Evolutionary conservation across 2,797 vertebrate species (phyloP).

Genomic region (Acanthurus tractus): DNA sequence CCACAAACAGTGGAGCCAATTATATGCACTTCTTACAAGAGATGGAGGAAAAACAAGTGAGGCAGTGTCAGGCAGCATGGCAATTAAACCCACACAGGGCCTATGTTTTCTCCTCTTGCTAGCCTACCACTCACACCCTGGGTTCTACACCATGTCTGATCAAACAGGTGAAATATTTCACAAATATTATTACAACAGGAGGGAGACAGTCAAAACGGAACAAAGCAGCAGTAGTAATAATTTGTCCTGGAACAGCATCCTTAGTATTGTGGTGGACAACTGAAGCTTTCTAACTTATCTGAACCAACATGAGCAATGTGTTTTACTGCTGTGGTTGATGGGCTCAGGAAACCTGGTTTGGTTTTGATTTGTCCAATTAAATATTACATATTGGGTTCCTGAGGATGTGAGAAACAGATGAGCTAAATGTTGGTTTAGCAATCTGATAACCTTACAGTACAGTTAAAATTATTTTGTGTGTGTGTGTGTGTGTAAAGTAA

Average conservation of each 20-base stretch:
- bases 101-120: conserved; percentile 62
- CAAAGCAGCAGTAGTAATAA: conserved; percentile 59
- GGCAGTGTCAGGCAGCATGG: conserved; percentile 71
- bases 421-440: neutral
- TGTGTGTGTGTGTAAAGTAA: neutral
- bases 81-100: conserved; percentile 80
- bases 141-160: conserved; percentile 59
- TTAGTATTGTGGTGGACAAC: conserved; percentile 39
- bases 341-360: neutral
- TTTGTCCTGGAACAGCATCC: conserved; percentile 56
- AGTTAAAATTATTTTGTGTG: neutral
- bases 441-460: neutral
- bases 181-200: conserved; percentile 66
- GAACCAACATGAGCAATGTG: neutral
- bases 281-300: conserved; percentile 32
- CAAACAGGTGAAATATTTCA: conserved; percentile 59
- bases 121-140: conserved; percentile 61
- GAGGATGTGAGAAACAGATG: neutral
- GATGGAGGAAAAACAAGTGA: conserved; percentile 72
- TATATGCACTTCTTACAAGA: conserved; percentile 75
- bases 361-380: conserved; percentile 12
- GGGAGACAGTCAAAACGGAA: conserved; percentile 31
- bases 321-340: neutral
- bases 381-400: neutral
- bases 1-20: conserved; percentile 79